Base-by-base conservation (phyloP, 2,797 vertebrate species). In the Gallinago nigripennis region DNA sequence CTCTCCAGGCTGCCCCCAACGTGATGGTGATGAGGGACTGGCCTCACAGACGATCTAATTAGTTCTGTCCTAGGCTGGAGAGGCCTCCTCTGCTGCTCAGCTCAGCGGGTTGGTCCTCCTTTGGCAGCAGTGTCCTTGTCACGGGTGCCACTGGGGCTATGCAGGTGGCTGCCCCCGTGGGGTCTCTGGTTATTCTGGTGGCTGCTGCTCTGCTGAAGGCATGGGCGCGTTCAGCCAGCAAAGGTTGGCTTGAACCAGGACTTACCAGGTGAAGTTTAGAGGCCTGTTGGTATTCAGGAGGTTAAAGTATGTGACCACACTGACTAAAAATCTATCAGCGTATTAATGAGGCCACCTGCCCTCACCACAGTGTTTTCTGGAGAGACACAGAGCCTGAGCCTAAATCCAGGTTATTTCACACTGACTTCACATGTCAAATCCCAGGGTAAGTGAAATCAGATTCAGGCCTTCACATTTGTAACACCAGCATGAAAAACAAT, bases 121-220 rank as follows among this genome's bases (percentile, higher is more conserved):
- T 64, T 53, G 37, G 27, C 63, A 82, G 15, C 4, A 0, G 12
- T 33, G 70, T 78, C 81, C 88, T 51, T 70, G 86, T 51, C 63
- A 31, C n/a, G 0, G 0, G 30, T 39, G 68, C 9, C 78, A 16
- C 0, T 20, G 31, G 58, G 31, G 51, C 19, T 9, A 5, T 2
- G 23, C 28, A 64, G n/a, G 35, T n/a, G 15, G 37, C 63, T 63
- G 25, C 9, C 12, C 37, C 25, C 3, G 0, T 1, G 2, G 28
- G 50, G 31, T 14, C 43, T 41, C 15, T 21, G 2, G 0, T 45
- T 35, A 18, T 28, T 43, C 78, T 0, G 0, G n/a, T 64, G 48
- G 50, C 71, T 6, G 3, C 53, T 76, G 63, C 69, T 53, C 12
- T 45, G 46, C 39, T 25, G 43, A 21, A 53, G 16, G 16, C 31